Base-by-base conservation (phyloP, 2,113 vertebrate genomes). In the Laterallus jamaicensis region DNA sequence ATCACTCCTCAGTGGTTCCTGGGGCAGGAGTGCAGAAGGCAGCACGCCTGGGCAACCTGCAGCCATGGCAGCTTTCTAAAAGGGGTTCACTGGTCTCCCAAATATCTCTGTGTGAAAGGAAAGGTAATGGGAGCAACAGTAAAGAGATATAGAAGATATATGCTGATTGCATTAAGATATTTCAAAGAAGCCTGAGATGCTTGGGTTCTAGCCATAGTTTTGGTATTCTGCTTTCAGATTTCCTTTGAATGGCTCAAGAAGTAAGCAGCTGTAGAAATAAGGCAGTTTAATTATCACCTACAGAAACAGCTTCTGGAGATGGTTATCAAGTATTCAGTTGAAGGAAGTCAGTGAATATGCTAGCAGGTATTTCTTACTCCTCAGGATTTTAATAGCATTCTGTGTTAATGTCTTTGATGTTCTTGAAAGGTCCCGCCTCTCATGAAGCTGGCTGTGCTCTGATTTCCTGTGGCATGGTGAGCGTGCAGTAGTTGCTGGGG, bases 71-170 rank as follows among this genome's bases (percentile, higher is more conserved):
- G 26, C 68, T 70, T 58, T 59, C 16, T 10, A 2, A 24, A 11
- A 4, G 42, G n/a, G 13, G 16, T 74, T 80, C 9, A 3, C 52
- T 28, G 20, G 32, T 70, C n/a, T 58, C 29, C 25, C n/a, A 42
- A 18, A 14, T 35, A 37, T 9, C 31, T 39, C 11, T 14, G 14
- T 42, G 8, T n/a, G 20, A 18, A 50, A 28, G 12, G 8, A 20
- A 87, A 75, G 17, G 31, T 35, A 40, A 26, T 8, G 16, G 42
- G 55, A 62, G 35, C 18, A 64, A 17, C 9, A 31, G 12, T 21
- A 3, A 55, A 39, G 22, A 25, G 7, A 3, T 32, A n/a, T 5
- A 40, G 39, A 40, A 49, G 25, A 28, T 1, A 5, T 0, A 2
- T 40, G 22, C 22, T 17, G 11, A n/a, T 81, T 39, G 29, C 5